These are phyloP conservation scores for Callospermophilus lateralis DNA, from an alignment of 2,113 vertebrate genomes.

Conservation along the genomic window DNA sequence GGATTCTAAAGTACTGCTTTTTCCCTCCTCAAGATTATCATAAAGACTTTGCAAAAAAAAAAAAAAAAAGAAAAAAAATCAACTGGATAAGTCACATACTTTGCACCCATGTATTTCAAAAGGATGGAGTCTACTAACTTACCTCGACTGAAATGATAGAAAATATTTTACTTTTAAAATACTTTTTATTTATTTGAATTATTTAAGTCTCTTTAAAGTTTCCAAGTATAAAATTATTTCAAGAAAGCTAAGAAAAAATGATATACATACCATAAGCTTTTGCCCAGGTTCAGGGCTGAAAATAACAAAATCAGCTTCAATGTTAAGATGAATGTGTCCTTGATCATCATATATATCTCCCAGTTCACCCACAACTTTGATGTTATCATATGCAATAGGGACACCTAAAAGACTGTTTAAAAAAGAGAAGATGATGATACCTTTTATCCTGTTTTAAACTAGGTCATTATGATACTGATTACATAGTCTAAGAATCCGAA, in stretches of 20 bases:
- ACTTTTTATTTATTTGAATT: not conserved
- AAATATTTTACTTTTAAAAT: not conserved
- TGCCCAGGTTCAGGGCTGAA: constrained; percentile 93
- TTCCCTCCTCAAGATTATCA: not conserved
- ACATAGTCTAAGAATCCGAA: not conserved
- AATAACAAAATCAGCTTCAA: constrained; percentile 94
- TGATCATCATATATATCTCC: constrained; percentile 96
- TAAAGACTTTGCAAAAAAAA: not conserved
- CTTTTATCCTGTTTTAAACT: constrained; percentile 17
- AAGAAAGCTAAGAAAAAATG: accelerated
- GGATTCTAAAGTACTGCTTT: not conserved
- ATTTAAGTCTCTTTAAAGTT: not conserved
- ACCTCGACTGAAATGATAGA: not conserved
- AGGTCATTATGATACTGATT: not conserved
- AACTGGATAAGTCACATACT: not conserved
- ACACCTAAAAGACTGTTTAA: constrained; percentile 93
- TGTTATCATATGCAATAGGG: constrained; percentile 94
- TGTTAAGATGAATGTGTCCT: constrained; percentile 95
- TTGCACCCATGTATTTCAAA: not conserved
- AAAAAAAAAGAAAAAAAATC: not conserved
- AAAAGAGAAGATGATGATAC: not conserved
- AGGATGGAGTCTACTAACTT: not conserved
- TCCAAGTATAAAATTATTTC: not conserved
- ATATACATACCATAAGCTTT: constrained; percentile 91
- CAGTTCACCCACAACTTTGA: constrained; percentile 91